phyloP scores from a whole-genome alignment of 2,113 vertebrate genomes.

The Zosterops japonicus region DNA sequence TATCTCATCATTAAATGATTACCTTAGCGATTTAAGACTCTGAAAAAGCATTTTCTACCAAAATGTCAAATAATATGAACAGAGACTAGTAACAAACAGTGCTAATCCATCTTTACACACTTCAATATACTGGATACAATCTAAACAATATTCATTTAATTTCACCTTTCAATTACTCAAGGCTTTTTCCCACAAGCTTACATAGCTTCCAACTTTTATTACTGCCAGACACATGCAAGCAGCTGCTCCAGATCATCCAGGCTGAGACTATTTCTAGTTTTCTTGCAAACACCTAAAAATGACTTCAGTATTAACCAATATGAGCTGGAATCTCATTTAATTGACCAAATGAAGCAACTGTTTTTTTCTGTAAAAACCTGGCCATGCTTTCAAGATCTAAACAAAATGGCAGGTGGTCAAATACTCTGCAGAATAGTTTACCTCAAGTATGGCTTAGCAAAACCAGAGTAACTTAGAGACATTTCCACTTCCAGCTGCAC shows the following conservation, averaged over 20 bases:
- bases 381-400: background rate
- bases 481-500: background rate
- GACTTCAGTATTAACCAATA: background rate
- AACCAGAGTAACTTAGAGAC: background rate
- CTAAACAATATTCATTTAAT: slow-evolving; percentile 46
- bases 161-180: slow-evolving; percentile 22
- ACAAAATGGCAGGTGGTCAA: background rate
- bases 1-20: background rate
- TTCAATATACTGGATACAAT: background rate
- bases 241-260: background rate
- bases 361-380: background rate
- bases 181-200: background rate
- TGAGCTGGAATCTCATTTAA: background rate
- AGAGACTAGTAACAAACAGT: background rate
- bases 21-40: background rate
- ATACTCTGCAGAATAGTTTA: background rate
- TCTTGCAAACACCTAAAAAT: background rate
- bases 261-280: background rate
- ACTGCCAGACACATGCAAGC: background rate
- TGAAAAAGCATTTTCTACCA: background rate
- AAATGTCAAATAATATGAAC: slow-evolving; percentile 44
- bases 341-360: background rate
- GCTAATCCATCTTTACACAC: slow-evolving; percentile 10
- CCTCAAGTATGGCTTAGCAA: background rate
- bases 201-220: background rate